Base-by-base conservation (phyloP, 2,113 vertebrate species). In the Nasalis larvatus region DNA sequence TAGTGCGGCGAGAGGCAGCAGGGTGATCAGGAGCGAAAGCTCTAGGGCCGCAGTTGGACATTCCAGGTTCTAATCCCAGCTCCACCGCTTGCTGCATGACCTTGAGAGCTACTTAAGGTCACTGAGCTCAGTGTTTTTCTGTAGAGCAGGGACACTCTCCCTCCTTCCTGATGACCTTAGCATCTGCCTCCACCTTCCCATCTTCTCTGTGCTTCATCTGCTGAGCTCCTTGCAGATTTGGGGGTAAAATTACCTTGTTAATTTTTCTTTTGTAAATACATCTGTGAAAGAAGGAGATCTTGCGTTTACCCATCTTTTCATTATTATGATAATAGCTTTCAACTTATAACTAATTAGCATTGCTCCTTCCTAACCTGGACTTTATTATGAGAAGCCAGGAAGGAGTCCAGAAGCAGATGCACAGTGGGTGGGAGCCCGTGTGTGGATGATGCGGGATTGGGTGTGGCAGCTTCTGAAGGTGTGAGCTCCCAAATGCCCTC, bases 321-420 rank as follows among this genome's bases (percentile, higher is more conserved):
- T 98, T 99, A 97, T 98, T 92, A 97, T 96, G 98, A 91, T 98
- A 98, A 98, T 98, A 97, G 97, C 95, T 98, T 98, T 98, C 97
- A 97, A 97, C 98, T 98, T 97, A 94, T 98, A 97, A 92, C 95
- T 98, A 97, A 99, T 98, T 98, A 98, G 96, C n/a, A 58, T 94
- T 95, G 71, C 96, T 98, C 97, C 89, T 14, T 93, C 56, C 52
- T 97, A 95, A 97, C 98, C 95, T 96, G 91, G 93, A 94, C 88
- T 94, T 96, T 95, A 60, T 97, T 97, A 98, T 84, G 58, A 86
- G 94, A 12, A 95, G 85, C 93, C 82, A 93, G 88, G 16, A 40
- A 92, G 89, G 94, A 97, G 77, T 81, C 42, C 0, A 45, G 11
- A 89, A 90, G 84, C 14, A 71, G 80, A 7, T 42, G 83, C 76